Conservation (phyloP, 2,797 vertebrate species). For the Cuculus canorus region DNA sequence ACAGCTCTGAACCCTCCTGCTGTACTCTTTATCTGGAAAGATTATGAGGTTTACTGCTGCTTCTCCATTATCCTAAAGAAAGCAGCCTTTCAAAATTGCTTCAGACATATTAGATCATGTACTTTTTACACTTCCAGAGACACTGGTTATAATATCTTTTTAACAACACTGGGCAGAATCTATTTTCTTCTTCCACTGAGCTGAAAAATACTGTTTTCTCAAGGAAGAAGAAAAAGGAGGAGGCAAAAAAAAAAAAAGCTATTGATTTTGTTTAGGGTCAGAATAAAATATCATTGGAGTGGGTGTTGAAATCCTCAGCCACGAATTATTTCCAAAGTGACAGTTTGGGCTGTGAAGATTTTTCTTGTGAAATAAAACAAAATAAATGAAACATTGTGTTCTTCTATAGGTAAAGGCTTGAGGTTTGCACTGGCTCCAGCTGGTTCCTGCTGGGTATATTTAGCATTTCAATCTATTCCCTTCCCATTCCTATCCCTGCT, state of each 20-base stretch:
- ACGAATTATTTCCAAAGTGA: slow-evolving; percentile 63
- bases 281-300: slow-evolving; percentile 72
- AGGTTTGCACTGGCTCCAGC: slow-evolving; percentile 36
- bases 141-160: slow-evolving; percentile 72
- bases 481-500: not conserved
- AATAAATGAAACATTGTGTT: slow-evolving; percentile 58
- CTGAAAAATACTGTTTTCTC: slow-evolving; percentile 70
- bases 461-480: not conserved
- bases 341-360: slow-evolving; percentile 44
- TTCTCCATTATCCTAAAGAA: slow-evolving; percentile 72
- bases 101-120: slow-evolving; percentile 65
- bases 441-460: slow-evolving; percentile 43
- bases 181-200: slow-evolving; percentile 61
- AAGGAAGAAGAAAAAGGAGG: slow-evolving; percentile 38
- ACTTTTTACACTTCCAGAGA: slow-evolving; percentile 65
- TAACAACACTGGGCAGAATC: slow-evolving; percentile 68
- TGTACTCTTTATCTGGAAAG: slow-evolving; percentile 17
- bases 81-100: slow-evolving; percentile 64
- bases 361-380: slow-evolving; percentile 63
- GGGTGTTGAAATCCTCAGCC: slow-evolving; percentile 65
- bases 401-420: not conserved
- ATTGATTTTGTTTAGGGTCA: slow-evolving; percentile 73
- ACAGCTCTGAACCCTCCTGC: slow-evolving; percentile 20
- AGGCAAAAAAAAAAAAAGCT: slow-evolving; percentile 1
- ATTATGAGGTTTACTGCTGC: slow-evolving; percentile 70